Percentiles rank a stretch among this genome's conserved stretches.
Conservation (phyloP, 2,113 vertebrate genomes). For the Hassar affinis region DNA sequence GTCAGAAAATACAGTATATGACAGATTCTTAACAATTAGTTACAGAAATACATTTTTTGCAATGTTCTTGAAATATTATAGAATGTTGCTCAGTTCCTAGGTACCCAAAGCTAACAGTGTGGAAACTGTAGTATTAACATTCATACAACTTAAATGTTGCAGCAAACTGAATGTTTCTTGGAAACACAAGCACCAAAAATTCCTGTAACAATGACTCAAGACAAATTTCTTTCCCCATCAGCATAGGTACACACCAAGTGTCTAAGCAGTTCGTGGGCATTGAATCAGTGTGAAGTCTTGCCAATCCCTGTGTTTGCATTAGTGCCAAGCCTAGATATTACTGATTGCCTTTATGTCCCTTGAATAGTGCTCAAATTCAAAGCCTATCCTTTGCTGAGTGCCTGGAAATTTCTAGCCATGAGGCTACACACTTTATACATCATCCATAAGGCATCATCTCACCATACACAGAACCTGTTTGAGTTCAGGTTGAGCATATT, state of each 20-base stretch:
- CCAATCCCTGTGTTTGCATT: not conserved
- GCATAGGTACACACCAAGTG: not conserved
- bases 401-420: conserved; percentile 25
- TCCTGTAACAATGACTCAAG: not conserved
- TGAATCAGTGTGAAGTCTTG: not conserved
- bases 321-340: not conserved
- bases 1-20: not conserved
- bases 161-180: not conserved
- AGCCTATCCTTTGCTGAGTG: conserved; percentile 22
- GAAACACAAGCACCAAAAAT: not conserved
- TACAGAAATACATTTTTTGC: no score
- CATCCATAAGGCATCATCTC: conserved; percentile 30
- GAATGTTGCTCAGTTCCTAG: not conserved
- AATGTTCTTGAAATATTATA: no score
- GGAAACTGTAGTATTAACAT: no score
- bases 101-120: not conserved
- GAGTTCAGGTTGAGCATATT: conserved; percentile 1
- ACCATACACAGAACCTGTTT: not conserved
- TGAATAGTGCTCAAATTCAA: not conserved
- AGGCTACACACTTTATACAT: conserved; percentile 32
- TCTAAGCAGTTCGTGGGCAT: not conserved
- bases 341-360: not conserved
- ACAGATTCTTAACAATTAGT: not conserved
- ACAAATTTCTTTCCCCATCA: not conserved
- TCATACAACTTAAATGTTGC: no score